phyloP scores from a whole-genome alignment of 2,888 invertebrate species.

The Rhorus exstirpatorius region DNA sequence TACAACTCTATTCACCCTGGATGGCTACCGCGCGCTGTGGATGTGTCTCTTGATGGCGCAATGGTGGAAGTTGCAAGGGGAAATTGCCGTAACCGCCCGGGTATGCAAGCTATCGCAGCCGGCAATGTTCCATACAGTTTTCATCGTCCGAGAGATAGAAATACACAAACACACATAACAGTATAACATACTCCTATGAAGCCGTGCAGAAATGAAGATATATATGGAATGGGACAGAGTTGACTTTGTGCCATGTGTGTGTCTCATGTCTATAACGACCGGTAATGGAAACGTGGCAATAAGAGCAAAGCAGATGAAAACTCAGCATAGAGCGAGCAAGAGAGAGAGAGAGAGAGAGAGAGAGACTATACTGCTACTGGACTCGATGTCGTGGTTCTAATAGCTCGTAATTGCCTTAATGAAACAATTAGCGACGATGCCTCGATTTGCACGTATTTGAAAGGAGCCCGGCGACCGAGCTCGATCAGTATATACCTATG shows the following conservation, averaged over 20 bases:
- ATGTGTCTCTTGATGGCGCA: conserved; percentile 15
- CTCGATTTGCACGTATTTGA: conserved; percentile 35
- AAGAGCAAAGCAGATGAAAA: conserved; percentile 37
- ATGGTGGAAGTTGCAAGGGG: not conserved
- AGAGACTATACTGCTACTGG: conserved; percentile 29
- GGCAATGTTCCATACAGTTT: conserved; percentile 22
- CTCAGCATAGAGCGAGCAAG: conserved; percentile 2
- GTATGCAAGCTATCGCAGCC: conserved; percentile 12
- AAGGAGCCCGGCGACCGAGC: conserved; percentile 15
- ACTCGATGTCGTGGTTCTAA: conserved; percentile 65
- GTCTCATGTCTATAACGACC: conserved; percentile 58
- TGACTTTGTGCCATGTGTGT: conserved; percentile 46
- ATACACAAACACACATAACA: not conserved
- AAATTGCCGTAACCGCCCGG: not conserved
- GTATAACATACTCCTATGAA: not conserved
- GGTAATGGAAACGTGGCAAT: conserved; percentile 64
- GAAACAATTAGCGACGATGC: conserved; percentile 76
- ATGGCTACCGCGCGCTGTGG: conserved; percentile 15
- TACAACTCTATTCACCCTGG: not conserved
- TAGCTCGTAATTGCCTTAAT: conserved; percentile 77
- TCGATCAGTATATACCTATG: not conserved
- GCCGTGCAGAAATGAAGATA: not conserved
- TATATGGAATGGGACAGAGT: conserved; percentile 7
- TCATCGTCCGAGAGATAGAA: conserved; percentile 16
- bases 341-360: conserved; percentile 1